Evolutionary conservation across 2,797 vertebrate genomes (phyloP), one percentile per base, ranked within the genome.

Genomic region (Borostomias antarcticus): DNA sequence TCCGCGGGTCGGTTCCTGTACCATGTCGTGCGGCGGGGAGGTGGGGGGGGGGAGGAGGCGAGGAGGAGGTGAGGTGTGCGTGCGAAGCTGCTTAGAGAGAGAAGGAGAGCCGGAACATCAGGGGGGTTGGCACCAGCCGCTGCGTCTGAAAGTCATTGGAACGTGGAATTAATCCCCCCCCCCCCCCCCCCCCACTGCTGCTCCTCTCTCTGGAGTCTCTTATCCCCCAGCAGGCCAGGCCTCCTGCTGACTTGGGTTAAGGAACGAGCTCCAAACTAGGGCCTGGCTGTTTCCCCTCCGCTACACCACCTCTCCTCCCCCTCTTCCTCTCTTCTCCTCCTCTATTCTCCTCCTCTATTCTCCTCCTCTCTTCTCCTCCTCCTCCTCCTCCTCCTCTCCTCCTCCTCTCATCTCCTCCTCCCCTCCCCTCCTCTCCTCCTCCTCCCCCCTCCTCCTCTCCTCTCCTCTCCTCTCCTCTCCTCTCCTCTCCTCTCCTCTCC

Each of bases 81-180:
- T 92, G 91, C 89, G 68, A 91, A 91, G 86, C 84, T 74, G 54
- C 82, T 76, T 68, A 74, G 66, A 62, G 66, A 62, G 66, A 76
- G 62, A 83, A 73, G 80, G 78, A 73, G 82, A 77, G 72, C n/a
- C 82, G 78, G 69, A 84, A 81, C 80, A 75, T 84, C 76, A 78
- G 77, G 76, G 72, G 26, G 69, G 68, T 70, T 85, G 83, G 87
- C 79, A 75, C 64, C 23, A 71, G 62, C 76, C 79, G 62, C 65
- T 68, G 67, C 82, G 85, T 81, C 89, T 81, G 70, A 88, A 86
- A 91, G 73, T 80, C 79, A 85, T 86, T 85, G 82, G 71, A 85
- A 87, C 71, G 82, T 64, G 50, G 59, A 86, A 72, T 82, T 79
- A 73, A 77, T 79, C 79, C 82, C 72, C 58, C 72, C 80, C 73